These are phyloP conservation scores for Rallus crepitans DNA, from an alignment of 2,797 vertebrate genomes.

Conservation along the genomic window DNA sequence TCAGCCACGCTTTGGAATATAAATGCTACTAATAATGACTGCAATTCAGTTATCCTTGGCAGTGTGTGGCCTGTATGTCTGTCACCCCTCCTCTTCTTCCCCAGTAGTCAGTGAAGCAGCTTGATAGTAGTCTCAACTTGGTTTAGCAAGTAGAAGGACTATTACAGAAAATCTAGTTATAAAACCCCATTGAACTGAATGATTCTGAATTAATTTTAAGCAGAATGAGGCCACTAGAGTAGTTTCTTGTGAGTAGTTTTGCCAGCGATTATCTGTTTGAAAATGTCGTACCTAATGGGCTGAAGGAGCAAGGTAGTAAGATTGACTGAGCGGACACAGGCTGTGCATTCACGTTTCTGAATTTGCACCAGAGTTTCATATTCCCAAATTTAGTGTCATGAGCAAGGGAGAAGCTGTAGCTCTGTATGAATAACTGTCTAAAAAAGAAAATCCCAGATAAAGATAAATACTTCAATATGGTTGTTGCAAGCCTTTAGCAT, in stretches of 20 bases:
- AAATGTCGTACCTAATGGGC: neutral
- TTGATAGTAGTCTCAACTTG: neutral
- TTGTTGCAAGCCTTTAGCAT: neutral
- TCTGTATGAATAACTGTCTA: neutral
- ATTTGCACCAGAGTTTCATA: neutral
- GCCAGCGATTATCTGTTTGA: neutral
- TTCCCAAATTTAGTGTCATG: neutral
- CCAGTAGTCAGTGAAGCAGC: neutral
- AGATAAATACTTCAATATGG: neutral
- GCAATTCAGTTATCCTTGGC: neutral
- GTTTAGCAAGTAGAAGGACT: neutral
- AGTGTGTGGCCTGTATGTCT: neutral
- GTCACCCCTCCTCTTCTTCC: neutral
- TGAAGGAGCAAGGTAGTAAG: neutral
- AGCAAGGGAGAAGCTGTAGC: neutral
- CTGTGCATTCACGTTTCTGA: neutral
- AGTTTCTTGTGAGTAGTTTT: neutral
- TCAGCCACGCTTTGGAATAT: neutral
- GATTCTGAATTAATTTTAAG: neutral
- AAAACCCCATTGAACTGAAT: neutral
- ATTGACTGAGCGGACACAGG: neutral
- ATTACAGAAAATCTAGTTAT: neutral
- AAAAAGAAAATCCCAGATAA: neutral
- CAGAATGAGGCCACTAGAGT: neutral
- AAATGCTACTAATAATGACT: neutral